Conservation (phyloP, 2,113 vertebrate genomes). For the Cynoglossus semilaevis region DNA sequence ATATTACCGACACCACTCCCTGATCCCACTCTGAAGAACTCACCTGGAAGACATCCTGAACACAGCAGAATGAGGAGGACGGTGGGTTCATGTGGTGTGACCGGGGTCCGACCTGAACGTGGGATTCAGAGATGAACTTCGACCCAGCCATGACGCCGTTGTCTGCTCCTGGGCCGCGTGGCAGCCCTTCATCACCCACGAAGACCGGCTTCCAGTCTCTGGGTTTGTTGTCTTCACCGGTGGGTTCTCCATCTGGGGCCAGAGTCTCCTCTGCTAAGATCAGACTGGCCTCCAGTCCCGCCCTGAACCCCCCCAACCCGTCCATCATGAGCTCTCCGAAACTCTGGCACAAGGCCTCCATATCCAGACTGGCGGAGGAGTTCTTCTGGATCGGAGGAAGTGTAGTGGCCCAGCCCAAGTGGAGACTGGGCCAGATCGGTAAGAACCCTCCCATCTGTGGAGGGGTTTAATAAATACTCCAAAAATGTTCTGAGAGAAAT, state of each 20-base stretch:
- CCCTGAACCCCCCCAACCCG: conserved; percentile 26
- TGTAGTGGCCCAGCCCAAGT: conserved; percentile 78
- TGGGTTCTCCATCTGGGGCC: conserved; percentile 40
- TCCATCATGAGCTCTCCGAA: conserved; percentile 74
- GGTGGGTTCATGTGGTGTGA: conserved; percentile 34
- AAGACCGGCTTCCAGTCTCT: conserved; percentile 49
- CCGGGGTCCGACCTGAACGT: conserved; percentile 50
- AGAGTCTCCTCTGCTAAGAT: conserved; percentile 16
- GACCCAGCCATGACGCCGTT: conserved; percentile 59
- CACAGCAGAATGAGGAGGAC: conserved; percentile 21
- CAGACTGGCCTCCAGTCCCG: conserved; percentile 16
- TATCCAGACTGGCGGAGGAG: conserved; percentile 83
- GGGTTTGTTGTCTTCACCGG: conserved; percentile 64
- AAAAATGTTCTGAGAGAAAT: no score
- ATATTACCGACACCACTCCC: no score
- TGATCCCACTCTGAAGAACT: conserved; percentile 6
- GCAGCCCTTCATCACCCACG: conserved; percentile 49
- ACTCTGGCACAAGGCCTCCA: conserved; percentile 75
- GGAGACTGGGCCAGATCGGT: conserved; percentile 87
- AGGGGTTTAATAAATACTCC: no score
- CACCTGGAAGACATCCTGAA: conserved; percentile 1
- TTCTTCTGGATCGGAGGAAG: conserved; percentile 92
- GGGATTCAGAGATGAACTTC: conserved; percentile 61
- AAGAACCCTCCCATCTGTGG: no score
- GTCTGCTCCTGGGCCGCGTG: conserved; percentile 48